A percentile compares a stretch with the other conserved stretches of the same genome.
These are phyloP conservation scores for Dendrophyllia cribrosa DNA, from an alignment of 64 coral and sea anemone species.

Conservation along the genomic window DNA sequence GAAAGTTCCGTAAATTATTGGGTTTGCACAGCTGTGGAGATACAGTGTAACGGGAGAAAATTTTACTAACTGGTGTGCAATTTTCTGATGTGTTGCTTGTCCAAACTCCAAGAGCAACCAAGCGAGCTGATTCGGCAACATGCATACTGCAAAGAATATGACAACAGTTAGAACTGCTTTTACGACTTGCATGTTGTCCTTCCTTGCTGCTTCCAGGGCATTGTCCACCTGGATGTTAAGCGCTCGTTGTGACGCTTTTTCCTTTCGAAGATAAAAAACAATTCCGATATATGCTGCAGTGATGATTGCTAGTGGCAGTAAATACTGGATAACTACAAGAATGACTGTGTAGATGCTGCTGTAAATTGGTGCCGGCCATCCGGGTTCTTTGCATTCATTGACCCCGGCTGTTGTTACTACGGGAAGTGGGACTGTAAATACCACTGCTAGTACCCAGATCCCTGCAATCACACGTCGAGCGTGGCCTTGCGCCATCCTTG, in stretches of 20 bases:
- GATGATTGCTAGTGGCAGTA: conserved; percentile 20
- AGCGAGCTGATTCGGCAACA: conserved; percentile 55
- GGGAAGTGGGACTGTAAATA: background rate
- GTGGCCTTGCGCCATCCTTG: background rate
- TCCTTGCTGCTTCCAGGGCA: conserved; percentile 5
- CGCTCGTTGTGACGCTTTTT: background rate
- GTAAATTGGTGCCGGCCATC: background rate
- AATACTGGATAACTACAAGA: conserved; percentile 7
- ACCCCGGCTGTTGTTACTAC: background rate
- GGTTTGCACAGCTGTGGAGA: conserved; percentile 63
- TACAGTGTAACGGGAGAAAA: conserved; percentile 47
- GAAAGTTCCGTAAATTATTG: conserved; percentile 62
- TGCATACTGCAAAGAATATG: conserved; percentile 63
- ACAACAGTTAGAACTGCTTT: conserved; percentile 62
- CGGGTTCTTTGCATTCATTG: background rate
- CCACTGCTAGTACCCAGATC: conserved; percentile 5
- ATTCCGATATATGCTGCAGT: conserved; percentile 1
- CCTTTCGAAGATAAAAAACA: background rate
- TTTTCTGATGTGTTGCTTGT: conserved; percentile 21
- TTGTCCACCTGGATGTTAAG: conserved; percentile 29
- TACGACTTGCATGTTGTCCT: conserved; percentile 57
- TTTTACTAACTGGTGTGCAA: conserved; percentile 10
- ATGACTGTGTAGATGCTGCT: background rate
- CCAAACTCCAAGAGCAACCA: conserved; percentile 69
- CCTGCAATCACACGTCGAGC: background rate